Base-by-base conservation (phyloP, 2,113 vertebrate species). In the Cinclus cinclus region DNA sequence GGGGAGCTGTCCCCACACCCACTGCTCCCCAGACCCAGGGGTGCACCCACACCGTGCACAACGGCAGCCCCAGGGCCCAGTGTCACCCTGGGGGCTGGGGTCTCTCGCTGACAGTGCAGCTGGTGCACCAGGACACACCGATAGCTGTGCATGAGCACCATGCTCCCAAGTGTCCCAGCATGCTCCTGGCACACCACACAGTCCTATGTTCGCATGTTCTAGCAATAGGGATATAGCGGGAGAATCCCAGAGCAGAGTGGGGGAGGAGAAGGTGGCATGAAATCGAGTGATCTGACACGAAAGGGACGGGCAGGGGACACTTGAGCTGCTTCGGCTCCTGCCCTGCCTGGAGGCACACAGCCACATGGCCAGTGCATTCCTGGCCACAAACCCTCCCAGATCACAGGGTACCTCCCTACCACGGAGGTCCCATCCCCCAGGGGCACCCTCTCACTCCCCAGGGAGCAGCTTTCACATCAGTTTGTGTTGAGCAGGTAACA, bases 61-160 rank as follows among this genome's bases (percentile, higher is more conserved):
- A 14, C 1, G 0, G 73, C 2, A 6, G 35, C 23, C 33, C 39
- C 62, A 22, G 1, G 49, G n/a, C 53, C 19, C 69, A 15, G 2
- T 1, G 5, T 39, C 46, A 27, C 25, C 47, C 25, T 1, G 1
- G 11, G 79, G 44, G 56, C 46, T 3, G 23, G 24, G 47, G 50
- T 22, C 33, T 75, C 60, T 71, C 0, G 0, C 31, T 5, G 25
- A 69, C 65, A 21, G 15, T 3, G 33, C 55, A 59, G 76, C 11
- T 50, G 4, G 0, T 1, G 5, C 10, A 47, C 25, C 63, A 39
- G 65, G 64, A 87, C 4, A 1, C 24, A 9, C 5, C 0, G 0
- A 65, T 6, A 2, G 39, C 19, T 6, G 5, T 0, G 20, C 47
- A 33, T 0, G 20, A 68, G 55, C 63, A 76, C 1, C 3, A 2